Evolutionary conservation across 1,140 invertebrate genomes (phyloP).

Genomic region (Andrena cerasifolii): DNA sequence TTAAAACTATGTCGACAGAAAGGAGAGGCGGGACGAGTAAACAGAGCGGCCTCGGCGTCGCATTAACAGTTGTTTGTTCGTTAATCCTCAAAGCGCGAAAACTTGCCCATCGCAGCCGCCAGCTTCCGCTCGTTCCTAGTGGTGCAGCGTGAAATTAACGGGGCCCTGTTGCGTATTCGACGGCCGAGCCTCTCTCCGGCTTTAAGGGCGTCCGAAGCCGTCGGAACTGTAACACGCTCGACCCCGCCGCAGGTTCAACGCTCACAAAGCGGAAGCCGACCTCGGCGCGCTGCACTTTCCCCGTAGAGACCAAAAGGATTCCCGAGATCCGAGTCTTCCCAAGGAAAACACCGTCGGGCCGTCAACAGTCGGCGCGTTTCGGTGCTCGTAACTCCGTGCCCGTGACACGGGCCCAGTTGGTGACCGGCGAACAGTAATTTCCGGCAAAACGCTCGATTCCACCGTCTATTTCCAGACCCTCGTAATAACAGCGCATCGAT

Average conservation of each 20-base stretch:
- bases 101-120: not conserved
- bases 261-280: not conserved
- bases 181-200: not conserved
- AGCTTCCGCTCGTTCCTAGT: not conserved
- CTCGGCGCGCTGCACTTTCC: not conserved
- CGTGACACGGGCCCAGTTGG: not conserved
- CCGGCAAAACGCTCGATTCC: slow-evolving; percentile 6
- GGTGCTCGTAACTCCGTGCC: not conserved
- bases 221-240: not conserved
- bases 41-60: not conserved
- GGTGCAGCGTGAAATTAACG: not conserved
- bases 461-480: slow-evolving; percentile 30
- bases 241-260: no score
- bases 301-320: not conserved
- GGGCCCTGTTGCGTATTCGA: not conserved
- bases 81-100: slow-evolving; percentile 25
- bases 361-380: not conserved
- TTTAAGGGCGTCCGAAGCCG: not conserved
- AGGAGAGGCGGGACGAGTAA: not conserved
- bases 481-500: slow-evolving; percentile 33
- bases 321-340: not conserved
- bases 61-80: slow-evolving; percentile 29
- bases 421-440: slow-evolving; percentile 12
- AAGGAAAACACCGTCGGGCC: not conserved
- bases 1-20: slow-evolving; percentile 17